A percentile compares a stretch with the other conserved stretches of the same genome.
phyloP scores from a whole-genome alignment of 2,797 vertebrate genomes.

The Carapus acus region DNA sequence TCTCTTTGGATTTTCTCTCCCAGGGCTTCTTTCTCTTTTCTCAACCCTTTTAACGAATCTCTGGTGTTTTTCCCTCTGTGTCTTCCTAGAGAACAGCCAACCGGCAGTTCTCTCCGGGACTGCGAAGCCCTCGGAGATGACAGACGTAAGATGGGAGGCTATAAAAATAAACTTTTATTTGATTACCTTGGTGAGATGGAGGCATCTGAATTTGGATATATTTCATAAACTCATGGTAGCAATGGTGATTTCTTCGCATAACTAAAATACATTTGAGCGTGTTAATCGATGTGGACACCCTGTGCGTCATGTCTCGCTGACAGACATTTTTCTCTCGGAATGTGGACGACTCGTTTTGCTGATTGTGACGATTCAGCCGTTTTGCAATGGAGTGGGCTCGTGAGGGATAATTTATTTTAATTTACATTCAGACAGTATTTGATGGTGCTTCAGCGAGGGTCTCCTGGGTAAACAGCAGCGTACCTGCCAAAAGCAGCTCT shows the following conservation, averaged over 20 bases:
- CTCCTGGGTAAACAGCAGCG: slow-evolving; percentile 58
- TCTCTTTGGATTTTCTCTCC: too few relatives aligned
- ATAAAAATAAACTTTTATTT: too few relatives aligned
- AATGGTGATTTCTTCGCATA: slow-evolving; percentile 16
- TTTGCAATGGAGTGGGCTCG: slow-evolving; percentile 10
- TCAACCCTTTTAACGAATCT: too few relatives aligned
- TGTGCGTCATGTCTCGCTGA: slow-evolving; percentile 11
- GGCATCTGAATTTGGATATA: slow-evolving; percentile 40
- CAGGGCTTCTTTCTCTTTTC: too few relatives aligned
- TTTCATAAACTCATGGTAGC: slow-evolving; percentile 23
- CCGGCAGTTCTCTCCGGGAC: too few relatives aligned
- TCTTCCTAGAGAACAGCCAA: too few relatives aligned
- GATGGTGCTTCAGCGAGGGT: slow-evolving; percentile 39
- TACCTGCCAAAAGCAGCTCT: slow-evolving; percentile 58
- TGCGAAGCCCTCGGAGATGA: too few relatives aligned
- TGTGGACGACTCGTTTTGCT: slow-evolving; percentile 19
- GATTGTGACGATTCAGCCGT: slow-evolving; percentile 16
- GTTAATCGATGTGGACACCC: slow-evolving; percentile 20
- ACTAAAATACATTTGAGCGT: slow-evolving; percentile 15
- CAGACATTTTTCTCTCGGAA: slow-evolving; percentile 7
- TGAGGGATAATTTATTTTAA: slow-evolving; percentile 48
- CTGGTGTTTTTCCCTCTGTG: too few relatives aligned
- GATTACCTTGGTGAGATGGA: too few relatives aligned
- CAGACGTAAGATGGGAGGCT: too few relatives aligned
- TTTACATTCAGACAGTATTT: slow-evolving; percentile 47